These are phyloP conservation scores for Psephotus haematonotus DNA, from an alignment of 2,113 vertebrate genomes.

Conservation along the genomic window DNA sequence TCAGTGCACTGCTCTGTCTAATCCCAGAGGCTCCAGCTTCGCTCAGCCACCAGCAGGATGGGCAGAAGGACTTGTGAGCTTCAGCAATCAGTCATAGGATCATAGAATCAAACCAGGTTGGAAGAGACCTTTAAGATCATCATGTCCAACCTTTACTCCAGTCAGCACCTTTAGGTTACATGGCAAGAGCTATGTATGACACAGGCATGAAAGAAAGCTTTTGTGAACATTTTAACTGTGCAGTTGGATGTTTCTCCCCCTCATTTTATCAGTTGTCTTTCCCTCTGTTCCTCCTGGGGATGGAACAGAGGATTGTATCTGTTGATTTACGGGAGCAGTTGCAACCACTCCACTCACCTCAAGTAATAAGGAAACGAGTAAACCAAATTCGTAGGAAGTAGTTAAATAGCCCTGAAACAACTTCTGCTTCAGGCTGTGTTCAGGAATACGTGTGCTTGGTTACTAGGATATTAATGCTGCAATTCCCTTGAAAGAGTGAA, in stretches of 20 bases:
- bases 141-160: background rate
- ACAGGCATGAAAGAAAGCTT: background rate
- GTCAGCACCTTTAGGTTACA: background rate
- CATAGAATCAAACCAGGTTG: background rate
- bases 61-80: background rate
- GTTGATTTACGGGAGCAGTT: background rate
- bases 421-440: background rate
- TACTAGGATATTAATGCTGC: background rate
- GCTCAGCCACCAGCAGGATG: background rate
- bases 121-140: background rate
- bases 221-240: background rate
- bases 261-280: background rate
- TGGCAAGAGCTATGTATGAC: background rate
- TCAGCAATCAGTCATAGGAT: background rate
- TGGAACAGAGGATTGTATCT: background rate
- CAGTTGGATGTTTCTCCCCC: fast-evolving
- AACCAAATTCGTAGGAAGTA: background rate
- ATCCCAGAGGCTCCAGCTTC: background rate
- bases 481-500: background rate
- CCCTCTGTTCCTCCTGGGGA: background rate
- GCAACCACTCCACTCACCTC: background rate
- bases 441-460: background rate
- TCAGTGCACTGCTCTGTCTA: fast-evolving
- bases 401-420: background rate
- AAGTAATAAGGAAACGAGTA: background rate